These are phyloP conservation scores for Eugnorisma glareosa DNA, from an alignment of 2,888 invertebrate species.

Conservation along the genomic window DNA sequence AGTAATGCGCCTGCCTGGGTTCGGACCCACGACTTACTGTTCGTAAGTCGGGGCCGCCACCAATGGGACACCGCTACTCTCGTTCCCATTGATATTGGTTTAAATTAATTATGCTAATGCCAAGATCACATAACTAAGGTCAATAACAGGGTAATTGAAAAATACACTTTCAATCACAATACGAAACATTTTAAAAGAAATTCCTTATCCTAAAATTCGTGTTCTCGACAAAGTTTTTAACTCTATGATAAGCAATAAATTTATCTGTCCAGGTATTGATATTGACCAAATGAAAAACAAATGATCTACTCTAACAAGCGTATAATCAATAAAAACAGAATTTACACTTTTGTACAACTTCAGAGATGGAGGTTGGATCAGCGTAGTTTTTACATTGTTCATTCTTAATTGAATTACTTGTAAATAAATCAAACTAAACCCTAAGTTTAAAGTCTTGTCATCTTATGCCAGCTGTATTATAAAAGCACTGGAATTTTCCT, in stretches of 20 bases:
- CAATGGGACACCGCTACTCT: no score
- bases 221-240: background rate
- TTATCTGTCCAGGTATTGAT: constrained; percentile 59
- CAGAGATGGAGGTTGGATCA: constrained; percentile 71
- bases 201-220: background rate
- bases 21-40: no score
- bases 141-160: background rate
- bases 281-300: constrained; percentile 83
- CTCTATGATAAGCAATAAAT: constrained; percentile 36
- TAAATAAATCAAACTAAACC: constrained; percentile 79
- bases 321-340: constrained; percentile 87
- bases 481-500: constrained; percentile 65
- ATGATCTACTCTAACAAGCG: constrained; percentile 87
- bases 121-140: background rate
- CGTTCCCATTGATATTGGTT: background rate
- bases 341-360: constrained; percentile 87
- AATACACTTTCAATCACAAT: background rate
- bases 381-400: constrained; percentile 75
- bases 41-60: no score
- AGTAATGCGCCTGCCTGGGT: no score
- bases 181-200: background rate
- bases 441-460: constrained; percentile 75
- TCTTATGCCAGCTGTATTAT: constrained; percentile 76
- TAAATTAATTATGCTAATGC: background rate
- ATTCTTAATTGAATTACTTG: constrained; percentile 75